phyloP scores from a whole-genome alignment of 2,113 vertebrate genomes.

The Tyto alba region DNA sequence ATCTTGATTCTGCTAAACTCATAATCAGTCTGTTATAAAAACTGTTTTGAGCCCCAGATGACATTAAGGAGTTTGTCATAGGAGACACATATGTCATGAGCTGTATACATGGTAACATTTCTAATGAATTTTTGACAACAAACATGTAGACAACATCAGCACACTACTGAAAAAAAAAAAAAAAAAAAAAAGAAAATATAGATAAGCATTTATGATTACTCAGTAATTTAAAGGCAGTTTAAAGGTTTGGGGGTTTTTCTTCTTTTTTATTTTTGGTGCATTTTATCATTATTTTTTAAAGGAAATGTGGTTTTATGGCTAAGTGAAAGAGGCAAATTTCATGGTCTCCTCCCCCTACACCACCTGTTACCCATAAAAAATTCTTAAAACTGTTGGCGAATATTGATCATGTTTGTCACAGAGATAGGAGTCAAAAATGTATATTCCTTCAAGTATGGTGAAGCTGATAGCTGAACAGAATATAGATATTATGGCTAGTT shows the following conservation, averaged over 20 bases:
- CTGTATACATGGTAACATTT: not conserved
- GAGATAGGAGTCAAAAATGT: not conserved
- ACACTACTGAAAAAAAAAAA: not conserved
- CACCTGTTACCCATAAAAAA: not conserved
- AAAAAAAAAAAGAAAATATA: too few relatives aligned
- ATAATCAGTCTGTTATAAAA: conserved; percentile 59
- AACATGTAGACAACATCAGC: not conserved
- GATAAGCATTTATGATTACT: not conserved
- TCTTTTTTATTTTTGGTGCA: not conserved
- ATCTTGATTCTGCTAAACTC: conserved; percentile 37
- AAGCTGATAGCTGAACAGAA: not conserved
- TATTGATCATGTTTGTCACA: not conserved
- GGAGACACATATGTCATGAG: not conserved
- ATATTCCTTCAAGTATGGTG: not conserved
- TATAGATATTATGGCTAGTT: not conserved
- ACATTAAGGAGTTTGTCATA: conserved; percentile 12
- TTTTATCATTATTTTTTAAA: not conserved
- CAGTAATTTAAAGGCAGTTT: not conserved
- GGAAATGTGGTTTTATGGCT: not conserved
- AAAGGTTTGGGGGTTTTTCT: rapidly evolving
- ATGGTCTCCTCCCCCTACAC: not conserved
- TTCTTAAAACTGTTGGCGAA: not conserved
- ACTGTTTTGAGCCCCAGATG: not conserved
- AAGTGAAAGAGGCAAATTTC: not conserved
- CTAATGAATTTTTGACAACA: not conserved